phyloP scores from a whole-genome alignment of 2,113 vertebrate species.

The Podiceps cristatus region DNA sequence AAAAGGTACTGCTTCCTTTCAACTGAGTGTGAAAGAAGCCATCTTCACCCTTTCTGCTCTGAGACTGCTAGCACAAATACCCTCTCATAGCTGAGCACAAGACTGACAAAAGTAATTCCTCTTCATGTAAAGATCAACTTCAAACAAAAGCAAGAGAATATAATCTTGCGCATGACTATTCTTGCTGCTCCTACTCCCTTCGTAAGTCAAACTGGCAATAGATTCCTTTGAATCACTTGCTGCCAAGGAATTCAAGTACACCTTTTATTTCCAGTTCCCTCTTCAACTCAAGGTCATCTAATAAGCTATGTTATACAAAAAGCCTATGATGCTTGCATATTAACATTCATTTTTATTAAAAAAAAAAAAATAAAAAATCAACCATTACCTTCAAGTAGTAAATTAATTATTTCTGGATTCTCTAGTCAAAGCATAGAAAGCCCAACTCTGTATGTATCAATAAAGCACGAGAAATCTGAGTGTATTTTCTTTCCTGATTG shows the following conservation, averaged over 20 bases:
- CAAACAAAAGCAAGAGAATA: not conserved
- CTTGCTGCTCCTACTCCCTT: not conserved
- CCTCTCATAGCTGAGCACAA: not conserved
- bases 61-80: not conserved
- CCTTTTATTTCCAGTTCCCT: not conserved
- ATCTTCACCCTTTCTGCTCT: not conserved
- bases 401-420: not conserved
- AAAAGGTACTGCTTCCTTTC: not conserved
- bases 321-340: not conserved
- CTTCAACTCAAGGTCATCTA: not conserved
- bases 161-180: not conserved
- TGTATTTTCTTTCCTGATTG: not conserved
- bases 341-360: not conserved
- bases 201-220: accelerated
- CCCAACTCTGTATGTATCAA: not conserved
- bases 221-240: not conserved
- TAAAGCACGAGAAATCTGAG: not conserved
- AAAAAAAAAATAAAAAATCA: not conserved
- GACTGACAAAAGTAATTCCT: not conserved
- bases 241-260: not conserved
- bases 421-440: not conserved
- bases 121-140: not conserved
- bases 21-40: not conserved
- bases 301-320: not conserved
- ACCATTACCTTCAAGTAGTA: not conserved